Evolutionary conservation across 2,888 invertebrate genomes (phyloP).

Genomic region (Sphaeridia pumilis): DNA sequence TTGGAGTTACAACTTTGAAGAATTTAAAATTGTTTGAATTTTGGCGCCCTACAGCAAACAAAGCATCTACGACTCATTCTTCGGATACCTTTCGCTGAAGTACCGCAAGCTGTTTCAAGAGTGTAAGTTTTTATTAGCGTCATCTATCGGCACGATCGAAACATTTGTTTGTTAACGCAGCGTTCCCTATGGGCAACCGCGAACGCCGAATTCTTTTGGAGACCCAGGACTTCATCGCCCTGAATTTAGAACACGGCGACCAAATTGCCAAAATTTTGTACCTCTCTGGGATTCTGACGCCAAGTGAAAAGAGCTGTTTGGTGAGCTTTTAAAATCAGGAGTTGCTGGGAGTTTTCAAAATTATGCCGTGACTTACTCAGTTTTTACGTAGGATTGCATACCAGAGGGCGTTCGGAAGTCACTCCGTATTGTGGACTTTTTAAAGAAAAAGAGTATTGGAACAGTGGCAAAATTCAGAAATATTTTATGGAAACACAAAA

Average conservation of each 20-base stretch:
- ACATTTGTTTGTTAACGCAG: too few relatives aligned
- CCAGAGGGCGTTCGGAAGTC: background rate
- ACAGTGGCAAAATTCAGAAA: background rate
- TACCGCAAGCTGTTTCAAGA: background rate
- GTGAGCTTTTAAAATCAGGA: background rate
- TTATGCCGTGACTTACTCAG: background rate
- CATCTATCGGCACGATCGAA: too few relatives aligned
- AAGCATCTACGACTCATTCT: background rate
- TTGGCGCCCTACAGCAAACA: background rate
- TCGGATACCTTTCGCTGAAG: background rate
- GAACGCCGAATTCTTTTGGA: constrained; percentile 6
- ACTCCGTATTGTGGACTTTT: constrained; percentile 1
- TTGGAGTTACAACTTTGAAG: background rate
- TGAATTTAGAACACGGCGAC: background rate
- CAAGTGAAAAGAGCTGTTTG: constrained; percentile 3
- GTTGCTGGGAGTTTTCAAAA: background rate
- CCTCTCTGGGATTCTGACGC: background rate
- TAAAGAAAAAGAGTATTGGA: constrained; percentile 6
- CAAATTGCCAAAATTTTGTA: background rate
- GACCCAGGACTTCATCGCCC: constrained; percentile 9
- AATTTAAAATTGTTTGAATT: background rate
- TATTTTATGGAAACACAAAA: constrained; percentile 6
- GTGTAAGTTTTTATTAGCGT: too few relatives aligned
- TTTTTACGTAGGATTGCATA: background rate
- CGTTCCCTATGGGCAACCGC: constrained; percentile 6